phyloP scores from a whole-genome alignment of 1,140 invertebrate species.

The Gryllus bimaculatus region DNA sequence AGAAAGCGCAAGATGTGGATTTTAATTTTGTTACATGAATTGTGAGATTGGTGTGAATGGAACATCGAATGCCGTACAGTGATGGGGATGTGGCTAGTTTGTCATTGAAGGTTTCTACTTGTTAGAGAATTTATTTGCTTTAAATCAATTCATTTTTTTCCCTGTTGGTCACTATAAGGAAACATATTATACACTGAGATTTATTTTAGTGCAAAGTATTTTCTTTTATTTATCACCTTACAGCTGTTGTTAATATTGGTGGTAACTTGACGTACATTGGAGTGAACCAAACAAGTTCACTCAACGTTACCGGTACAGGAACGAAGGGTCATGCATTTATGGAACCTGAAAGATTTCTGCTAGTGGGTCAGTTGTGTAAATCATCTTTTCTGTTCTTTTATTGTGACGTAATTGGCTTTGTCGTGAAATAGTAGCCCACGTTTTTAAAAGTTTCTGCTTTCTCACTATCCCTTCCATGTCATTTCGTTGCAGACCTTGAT shows the following conservation, averaged over 20 bases:
- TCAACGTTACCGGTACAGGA: neutral
- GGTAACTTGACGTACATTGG: neutral
- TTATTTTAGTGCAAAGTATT: too few species aligned
- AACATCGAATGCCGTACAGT: neutral
- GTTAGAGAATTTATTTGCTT: neutral
- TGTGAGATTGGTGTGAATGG: neutral
- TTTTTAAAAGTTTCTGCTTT: too few species aligned
- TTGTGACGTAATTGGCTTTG: too few species aligned
- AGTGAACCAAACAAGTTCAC: neutral
- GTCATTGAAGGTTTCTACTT: conserved; percentile 13
- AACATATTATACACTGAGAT: too few species aligned
- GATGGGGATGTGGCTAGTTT: conserved; percentile 21
- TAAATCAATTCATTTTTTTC: neutral
- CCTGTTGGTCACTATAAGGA: too few species aligned
- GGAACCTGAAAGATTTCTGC: too few species aligned
- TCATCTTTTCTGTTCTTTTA: too few species aligned
- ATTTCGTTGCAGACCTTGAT: too few species aligned
- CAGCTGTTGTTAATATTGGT: neutral
- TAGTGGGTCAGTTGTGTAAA: too few species aligned
- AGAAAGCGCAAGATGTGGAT: neutral
- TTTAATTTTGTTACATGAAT: neutral
- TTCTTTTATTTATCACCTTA: too few species aligned
- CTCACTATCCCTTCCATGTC: too few species aligned
- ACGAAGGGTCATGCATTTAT: neutral
- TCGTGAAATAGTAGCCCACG: too few species aligned